Percentiles rank a stretch among this genome's conserved stretches.
Conservation (phyloP, 2,888 invertebrate species). For the Caenorhabditis panamensis region DNA sequence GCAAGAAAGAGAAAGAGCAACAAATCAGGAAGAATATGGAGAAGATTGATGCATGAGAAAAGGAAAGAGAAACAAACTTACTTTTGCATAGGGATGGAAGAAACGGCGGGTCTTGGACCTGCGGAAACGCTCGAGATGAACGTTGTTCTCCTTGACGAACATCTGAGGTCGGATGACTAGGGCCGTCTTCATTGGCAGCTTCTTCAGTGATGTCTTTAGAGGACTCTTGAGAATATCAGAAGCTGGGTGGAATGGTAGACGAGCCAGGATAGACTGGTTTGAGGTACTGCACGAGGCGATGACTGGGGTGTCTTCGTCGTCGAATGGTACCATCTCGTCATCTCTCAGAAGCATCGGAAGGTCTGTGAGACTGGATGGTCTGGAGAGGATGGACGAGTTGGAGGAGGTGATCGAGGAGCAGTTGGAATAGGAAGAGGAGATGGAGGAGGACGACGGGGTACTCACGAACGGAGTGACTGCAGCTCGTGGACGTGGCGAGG, state of each 20-base stretch:
- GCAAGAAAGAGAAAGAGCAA: not conserved
- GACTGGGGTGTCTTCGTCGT: conserved; percentile 15
- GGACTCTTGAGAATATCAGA: conserved; percentile 7
- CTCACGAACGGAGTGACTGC: conserved; percentile 40
- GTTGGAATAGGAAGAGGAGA: not conserved
- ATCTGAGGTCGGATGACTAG: conserved; percentile 61
- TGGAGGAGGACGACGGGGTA: conserved; percentile 28
- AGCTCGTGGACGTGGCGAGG: conserved; percentile 16
- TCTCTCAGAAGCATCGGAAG: conserved; percentile 25
- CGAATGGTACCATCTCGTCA: not conserved
- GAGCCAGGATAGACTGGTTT: conserved; percentile 23
- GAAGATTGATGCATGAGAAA: too few species aligned
- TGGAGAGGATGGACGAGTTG: conserved; percentile 22
- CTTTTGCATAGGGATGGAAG: conserved; percentile 72
- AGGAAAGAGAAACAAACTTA: too few species aligned
- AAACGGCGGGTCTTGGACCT: conserved; percentile 66
- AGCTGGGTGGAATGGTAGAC: conserved; percentile 15
- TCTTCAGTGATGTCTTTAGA: conserved; percentile 45
- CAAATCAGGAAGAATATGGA: too few species aligned
- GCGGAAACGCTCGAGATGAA: conserved; percentile 64
- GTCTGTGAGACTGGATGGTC: conserved; percentile 44
- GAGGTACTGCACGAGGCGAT: not conserved
- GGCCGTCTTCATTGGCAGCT: conserved; percentile 58
- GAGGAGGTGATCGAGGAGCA: not conserved
- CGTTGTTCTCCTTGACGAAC: conserved; percentile 50